Evolutionary conservation across 2,113 vertebrate genomes (phyloP), one percentile per base, ranked within the genome.

Genomic region (Mohoua ochrocephala): DNA sequence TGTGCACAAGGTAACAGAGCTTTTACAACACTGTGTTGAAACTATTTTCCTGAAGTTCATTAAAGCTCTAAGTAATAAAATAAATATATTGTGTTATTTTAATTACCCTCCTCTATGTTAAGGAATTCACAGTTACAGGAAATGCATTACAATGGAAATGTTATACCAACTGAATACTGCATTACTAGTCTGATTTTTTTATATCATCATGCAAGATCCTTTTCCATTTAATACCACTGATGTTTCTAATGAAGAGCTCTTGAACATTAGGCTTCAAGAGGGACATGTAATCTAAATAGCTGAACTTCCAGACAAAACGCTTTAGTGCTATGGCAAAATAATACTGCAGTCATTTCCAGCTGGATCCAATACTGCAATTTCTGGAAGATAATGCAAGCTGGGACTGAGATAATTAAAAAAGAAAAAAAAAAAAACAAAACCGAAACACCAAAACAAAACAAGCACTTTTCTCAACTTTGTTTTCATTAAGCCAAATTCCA

Each of bases 181-280:
- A 35, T 56, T 73, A 49, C 53, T 41, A 41, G 37, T 18, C 50
- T 77, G 67, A 60, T 63, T 70, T 88, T 71, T 92, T 74, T 13
- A 33, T 39, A 89, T 52, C 68, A 59, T 47, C 30, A 22, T 50
- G 54, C 67, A 70, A 86, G 64, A 86, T 37, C 56, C 41, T 23
- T 78, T 95, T 75, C 73, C 52, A 37, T 75, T 84, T 80, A 91
- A 87, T 60, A 64, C 42, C 52, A 75, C 5, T 78, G 80, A 91
- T 87, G 83, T 87, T 93, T 93, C 81, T 83, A 84, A 86, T 89
- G 85, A 95, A 90, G 87, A 96, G 24, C 64, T 80, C 90, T 92
- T 80, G 77, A 95, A 92, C 39, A 35, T 85, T 19, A 90, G 70
- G 68, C 78, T 96, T 65, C 78, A 73, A 93, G 79, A 83, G 47